A percentile compares a stretch with the other conserved stretches of the same genome.
Evolutionary conservation across 2,888 invertebrate species (phyloP).

Genomic region (Eudasyphora cyanicolor): DNA sequence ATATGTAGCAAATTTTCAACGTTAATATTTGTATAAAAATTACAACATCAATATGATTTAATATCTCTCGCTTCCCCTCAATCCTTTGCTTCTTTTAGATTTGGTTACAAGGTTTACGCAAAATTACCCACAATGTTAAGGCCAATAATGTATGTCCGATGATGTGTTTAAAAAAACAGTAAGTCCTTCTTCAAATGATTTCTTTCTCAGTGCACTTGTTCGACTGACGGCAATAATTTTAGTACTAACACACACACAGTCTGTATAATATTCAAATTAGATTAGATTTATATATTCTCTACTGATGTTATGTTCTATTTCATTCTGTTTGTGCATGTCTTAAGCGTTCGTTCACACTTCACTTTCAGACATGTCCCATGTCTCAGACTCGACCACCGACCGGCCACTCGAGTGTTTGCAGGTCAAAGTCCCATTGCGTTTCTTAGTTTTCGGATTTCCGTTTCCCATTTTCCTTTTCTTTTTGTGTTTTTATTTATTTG

Average conservation of each 20-base stretch:
- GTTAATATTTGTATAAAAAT: too few species aligned
- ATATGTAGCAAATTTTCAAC: too few species aligned
- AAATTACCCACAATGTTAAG: conserved; percentile 98
- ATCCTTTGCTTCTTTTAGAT: conserved; percentile 83
- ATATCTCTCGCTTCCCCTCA: conserved; percentile 7
- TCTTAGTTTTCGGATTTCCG: conserved; percentile 30
- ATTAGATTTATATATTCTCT: conserved; percentile 18
- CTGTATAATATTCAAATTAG: conserved; percentile 47
- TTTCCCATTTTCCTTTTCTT: conserved; percentile 4
- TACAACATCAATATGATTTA: too few species aligned
- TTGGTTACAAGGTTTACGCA: conserved; percentile 96
- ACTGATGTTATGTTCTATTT: neutral
- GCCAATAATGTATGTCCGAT: conserved; percentile 99
- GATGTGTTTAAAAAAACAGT: conserved; percentile 99
- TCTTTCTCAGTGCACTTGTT: neutral
- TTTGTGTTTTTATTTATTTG: neutral
- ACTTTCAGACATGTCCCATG: conserved; percentile 36
- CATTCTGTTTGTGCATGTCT: conserved; percentile 19
- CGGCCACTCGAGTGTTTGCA: conserved; percentile 36
- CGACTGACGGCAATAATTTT: neutral
- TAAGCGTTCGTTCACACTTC: conserved; percentile 60
- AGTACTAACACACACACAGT: conserved; percentile 26
- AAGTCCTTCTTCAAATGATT: conserved; percentile 83
- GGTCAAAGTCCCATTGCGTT: conserved; percentile 50
- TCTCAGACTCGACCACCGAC: neutral